Evolutionary conservation across 2,888 invertebrate genomes (phyloP), one percentile per base, ranked within the genome.

Genomic region (Chouioia cunea): DNA sequence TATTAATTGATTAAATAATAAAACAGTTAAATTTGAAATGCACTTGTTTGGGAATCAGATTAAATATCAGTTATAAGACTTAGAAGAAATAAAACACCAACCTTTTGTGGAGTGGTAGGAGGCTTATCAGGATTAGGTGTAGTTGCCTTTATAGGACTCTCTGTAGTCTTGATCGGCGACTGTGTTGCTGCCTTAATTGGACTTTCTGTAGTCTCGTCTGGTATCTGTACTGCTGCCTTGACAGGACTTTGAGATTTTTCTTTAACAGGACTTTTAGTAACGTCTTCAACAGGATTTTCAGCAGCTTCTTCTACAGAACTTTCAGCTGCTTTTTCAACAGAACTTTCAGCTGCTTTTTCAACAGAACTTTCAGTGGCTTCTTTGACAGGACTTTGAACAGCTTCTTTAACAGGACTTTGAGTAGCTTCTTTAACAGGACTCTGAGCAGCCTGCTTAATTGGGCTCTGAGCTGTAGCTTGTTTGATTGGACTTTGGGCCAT

Each of bases 191-290:
- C 12, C 36, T 36, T 36, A 12, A 10, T 12, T 1, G 10, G 36
- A 36, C 10, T 36, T 12, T 36, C 36, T 10, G 4, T 12, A 3
- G 10, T 10, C 36, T 36, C 12, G 36, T 10, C 36, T 8, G 36
- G 36, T 8, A 10, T 36, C 36, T 36, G 6, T 6, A 36, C 36
- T 6, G 36, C 10, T 36, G 36, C 12, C 54, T 54, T 54, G 1
- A 20, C 54, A 22, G 23, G 54, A 15, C 54, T 23, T 46, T 44
- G 22, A 10, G 59, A 64, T 50, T 70, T 70, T 53, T 53, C 53
- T 23, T 59, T 18, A 27, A 83, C 79, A 85, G 66, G 68, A 47
- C 62, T 63, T 81, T 81, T 79, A 86, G 86, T 63, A 80, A 70
- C 20, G 83, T 82, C 77, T 85, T 86, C 36, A 22, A 46, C 50